These are phyloP conservation scores for Mylabris sibirica DNA, from an alignment of 2,888 invertebrate genomes.

Conservation along the genomic window DNA sequence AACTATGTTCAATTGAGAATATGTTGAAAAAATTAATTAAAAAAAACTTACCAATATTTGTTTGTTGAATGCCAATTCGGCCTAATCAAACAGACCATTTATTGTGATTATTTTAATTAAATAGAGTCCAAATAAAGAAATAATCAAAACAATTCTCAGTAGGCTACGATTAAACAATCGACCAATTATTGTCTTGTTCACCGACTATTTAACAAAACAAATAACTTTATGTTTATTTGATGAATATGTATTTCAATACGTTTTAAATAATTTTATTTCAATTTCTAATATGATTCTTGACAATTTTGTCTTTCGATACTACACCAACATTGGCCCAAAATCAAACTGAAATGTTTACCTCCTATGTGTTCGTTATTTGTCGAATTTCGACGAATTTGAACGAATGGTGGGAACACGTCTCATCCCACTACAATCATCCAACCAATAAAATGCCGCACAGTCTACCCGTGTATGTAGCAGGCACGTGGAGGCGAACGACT, in stretches of 20 bases:
- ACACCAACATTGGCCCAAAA: conserved; percentile 54
- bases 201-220: too few relatives aligned
- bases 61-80: background rate
- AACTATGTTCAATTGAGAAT: background rate
- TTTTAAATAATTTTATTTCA: background rate
- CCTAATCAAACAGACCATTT: background rate
- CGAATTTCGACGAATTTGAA: conserved; percentile 45
- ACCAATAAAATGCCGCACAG: conserved; percentile 46
- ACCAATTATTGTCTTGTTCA: background rate
- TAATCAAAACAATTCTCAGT: background rate
- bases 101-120: background rate
- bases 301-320: conserved; percentile 48
- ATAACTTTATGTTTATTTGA: too few relatives aligned
- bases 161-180: background rate
- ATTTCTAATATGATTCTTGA: conserved; percentile 14
- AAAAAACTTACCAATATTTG: background rate
- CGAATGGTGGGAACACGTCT: conserved; percentile 39
- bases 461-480: conserved; percentile 51
- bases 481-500: conserved; percentile 61
- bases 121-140: background rate
- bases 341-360: conserved; percentile 61
- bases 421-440: conserved; percentile 38
- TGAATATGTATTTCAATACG: too few relatives aligned
- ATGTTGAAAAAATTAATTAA: background rate
- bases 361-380: conserved; percentile 50